These are phyloP conservation scores for Spinibarbus caldwelli DNA, from an alignment of 2,797 vertebrate species.

Conservation along the genomic window DNA sequence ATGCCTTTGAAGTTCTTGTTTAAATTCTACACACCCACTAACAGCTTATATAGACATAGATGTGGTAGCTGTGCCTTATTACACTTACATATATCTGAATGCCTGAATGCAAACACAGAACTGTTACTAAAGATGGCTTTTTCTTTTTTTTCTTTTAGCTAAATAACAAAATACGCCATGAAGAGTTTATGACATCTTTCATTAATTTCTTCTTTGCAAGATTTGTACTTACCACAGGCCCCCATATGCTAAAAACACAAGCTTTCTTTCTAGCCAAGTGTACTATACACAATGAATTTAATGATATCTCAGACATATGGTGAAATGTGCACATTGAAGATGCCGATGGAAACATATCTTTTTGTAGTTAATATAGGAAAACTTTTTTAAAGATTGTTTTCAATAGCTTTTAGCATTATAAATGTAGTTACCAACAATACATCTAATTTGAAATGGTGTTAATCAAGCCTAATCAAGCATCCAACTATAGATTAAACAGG, in stretches of 20 bases:
- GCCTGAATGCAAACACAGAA: background rate
- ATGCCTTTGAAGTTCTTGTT: background rate
- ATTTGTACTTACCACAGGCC: too few relatives aligned
- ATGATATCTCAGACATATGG: constrained; percentile 41
- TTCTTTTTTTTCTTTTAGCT: background rate
- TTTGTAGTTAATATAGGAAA: background rate
- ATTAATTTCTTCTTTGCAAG: too few relatives aligned
- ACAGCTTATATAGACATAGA: background rate
- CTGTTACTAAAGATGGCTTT: background rate
- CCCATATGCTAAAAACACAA: background rate
- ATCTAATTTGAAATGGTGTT: background rate
- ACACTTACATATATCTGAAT: background rate
- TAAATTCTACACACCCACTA: background rate
- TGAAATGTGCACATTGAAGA: background rate
- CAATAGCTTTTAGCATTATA: background rate
- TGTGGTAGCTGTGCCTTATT: background rate
- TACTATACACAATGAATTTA: constrained; percentile 52
- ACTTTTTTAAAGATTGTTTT: background rate
- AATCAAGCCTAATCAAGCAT: constrained; percentile 19
- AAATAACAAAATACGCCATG: background rate
- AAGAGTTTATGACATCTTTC: too few relatives aligned
- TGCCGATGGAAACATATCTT: background rate
- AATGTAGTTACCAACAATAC: background rate
- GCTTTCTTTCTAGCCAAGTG: background rate
- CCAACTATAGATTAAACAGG: background rate